Evolutionary conservation across 2,113 vertebrate species (phyloP), one percentile per base, ranked within the genome.

Genomic region (Lagopus muta): DNA sequence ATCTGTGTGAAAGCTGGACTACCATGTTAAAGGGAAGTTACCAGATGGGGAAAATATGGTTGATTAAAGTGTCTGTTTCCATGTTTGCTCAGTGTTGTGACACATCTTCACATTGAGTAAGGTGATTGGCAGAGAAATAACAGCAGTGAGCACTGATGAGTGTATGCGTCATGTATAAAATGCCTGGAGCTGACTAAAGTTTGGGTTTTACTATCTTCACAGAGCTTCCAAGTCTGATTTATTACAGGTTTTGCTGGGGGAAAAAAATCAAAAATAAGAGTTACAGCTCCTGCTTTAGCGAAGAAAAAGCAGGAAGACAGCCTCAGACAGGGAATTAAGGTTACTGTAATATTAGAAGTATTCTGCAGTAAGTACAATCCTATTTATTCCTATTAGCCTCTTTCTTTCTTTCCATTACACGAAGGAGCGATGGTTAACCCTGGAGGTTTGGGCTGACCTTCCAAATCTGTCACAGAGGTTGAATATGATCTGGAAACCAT

Each of bases 21-120:
- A 62, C 54, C 38, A 77, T 32, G 45, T 82, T 90, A 92, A 91
- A 92, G 77, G 71, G 79, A 95, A 93, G 81, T 94, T 95, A 93
- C 92, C 95, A 95, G 94, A 96, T 95, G 90, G 93, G 90, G 77
- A 89, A 95, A 95, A 95, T 92, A 92, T 80, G 84, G 72, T 80
- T 88, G 93, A 95, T 91, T 94, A 86, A 94, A 90, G 88, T 83
- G 82, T 73, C 73, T 93, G 89, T 91, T 96, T 89, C 90, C 88
- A 86, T 93, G 84, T 89, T 92, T 92, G 72, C 81, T 86, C 86
- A 88, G 77, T 90, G 89, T 94, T 93, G 94, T 97, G 96, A 95
- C 86, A 97, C 92, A 94, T 93, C 90, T 89, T 96, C 96, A 86
- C 71, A 62, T 13, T 87, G 90, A 89, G 55, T 90, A 85, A 94